Percentiles rank a stretch among this genome's conserved stretches.
Conservation (phyloP, 37 sponge, comb jelly and placozoan species). For the Halichondria panicea region DNA sequence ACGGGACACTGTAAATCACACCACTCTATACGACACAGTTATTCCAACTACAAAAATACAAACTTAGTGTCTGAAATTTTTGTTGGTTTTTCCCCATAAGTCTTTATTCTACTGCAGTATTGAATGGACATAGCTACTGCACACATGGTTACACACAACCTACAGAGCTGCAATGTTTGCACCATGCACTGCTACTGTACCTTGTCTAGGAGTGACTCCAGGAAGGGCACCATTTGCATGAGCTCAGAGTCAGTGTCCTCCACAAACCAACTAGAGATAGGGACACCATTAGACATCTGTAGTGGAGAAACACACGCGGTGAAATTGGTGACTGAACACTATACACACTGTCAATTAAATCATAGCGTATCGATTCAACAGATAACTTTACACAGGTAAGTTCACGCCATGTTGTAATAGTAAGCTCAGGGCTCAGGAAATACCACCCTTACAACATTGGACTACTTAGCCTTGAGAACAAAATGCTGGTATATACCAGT, state of each 20-base stretch:
- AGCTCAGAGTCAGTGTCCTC: slow-evolving; percentile 86
- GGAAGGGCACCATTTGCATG: slow-evolving; percentile 86
- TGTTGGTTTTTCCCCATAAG: not conserved
- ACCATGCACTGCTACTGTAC: slow-evolving; percentile 47
- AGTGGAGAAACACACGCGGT: slow-evolving; percentile 13
- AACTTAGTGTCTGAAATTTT: not conserved
- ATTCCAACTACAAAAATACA: not conserved
- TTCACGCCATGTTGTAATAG: not conserved
- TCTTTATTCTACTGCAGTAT: too few relatives aligned
- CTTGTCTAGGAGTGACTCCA: slow-evolving; percentile 70
- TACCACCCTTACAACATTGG: too few relatives aligned
- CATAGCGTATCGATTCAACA: too few relatives aligned
- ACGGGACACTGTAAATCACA: too few relatives aligned
- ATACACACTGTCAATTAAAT: not conserved
- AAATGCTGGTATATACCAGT: not conserved
- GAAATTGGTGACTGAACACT: not conserved
- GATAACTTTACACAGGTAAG: not conserved
- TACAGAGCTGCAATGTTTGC: too few relatives aligned
- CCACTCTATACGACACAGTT: too few relatives aligned
- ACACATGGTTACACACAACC: too few relatives aligned
- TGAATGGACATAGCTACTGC: too few relatives aligned
- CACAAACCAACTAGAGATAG: slow-evolving; percentile 93
- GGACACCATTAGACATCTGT: slow-evolving; percentile 94
- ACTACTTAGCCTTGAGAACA: too few relatives aligned
- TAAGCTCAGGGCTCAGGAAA: too few relatives aligned